Evolutionary conservation across 2,888 invertebrate genomes (phyloP).

Genomic region (Cataglyphis altisquamis): DNA sequence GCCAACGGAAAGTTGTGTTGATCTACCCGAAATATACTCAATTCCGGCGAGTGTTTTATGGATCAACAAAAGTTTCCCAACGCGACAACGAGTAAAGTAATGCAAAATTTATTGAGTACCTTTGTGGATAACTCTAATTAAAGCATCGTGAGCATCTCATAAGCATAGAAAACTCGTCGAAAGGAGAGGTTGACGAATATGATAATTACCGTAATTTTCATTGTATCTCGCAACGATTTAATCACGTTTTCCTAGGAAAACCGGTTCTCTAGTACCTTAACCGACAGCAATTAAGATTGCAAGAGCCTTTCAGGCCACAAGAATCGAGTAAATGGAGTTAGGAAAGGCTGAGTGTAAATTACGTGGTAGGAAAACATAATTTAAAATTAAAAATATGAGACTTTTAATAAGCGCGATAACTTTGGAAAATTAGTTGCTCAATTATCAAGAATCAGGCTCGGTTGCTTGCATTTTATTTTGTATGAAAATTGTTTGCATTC

Average conservation of each 20-base stretch:
- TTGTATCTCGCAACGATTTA: background rate
- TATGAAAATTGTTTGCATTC: conserved; percentile 32
- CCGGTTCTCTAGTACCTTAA: background rate
- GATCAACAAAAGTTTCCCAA: conserved; percentile 26
- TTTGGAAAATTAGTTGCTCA: conserved; percentile 17
- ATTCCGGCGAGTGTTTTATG: conserved; percentile 32
- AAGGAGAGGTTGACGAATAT: background rate
- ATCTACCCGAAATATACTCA: conserved; percentile 50
- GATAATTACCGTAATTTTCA: conserved; percentile 25
- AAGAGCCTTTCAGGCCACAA: background rate
- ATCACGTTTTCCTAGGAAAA: conserved; percentile 2
- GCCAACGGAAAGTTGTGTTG: conserved; percentile 13
- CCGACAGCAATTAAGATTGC: background rate
- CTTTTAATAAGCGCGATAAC: conserved; percentile 14
- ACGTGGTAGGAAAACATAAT: background rate
- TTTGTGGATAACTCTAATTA: conserved; percentile 28
- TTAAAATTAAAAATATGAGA: background rate
- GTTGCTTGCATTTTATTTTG: conserved; percentile 14
- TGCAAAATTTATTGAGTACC: conserved; percentile 26
- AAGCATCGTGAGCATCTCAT: background rate
- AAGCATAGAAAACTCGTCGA: conserved; percentile 2
- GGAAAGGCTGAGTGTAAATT: background rate
- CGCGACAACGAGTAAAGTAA: conserved; percentile 11
- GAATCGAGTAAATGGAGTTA: background rate
- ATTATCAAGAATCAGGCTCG: conserved; percentile 12